phyloP scores from a whole-genome alignment of 2,113 vertebrate genomes.

The Thalassarche chlororhynchos region DNA sequence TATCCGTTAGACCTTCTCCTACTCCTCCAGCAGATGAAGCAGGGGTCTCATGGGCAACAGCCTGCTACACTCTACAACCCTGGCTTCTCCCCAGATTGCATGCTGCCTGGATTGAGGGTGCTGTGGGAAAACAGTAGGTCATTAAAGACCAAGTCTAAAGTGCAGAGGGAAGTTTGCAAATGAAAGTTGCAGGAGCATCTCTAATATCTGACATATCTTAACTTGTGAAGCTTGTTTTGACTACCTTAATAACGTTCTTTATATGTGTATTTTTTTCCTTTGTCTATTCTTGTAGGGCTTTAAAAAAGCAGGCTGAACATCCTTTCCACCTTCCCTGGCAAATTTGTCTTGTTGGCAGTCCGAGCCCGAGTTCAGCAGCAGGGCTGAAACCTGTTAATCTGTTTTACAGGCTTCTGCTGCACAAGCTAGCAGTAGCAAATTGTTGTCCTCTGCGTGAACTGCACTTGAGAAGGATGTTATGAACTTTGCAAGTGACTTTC shows the following conservation, averaged over 20 bases:
- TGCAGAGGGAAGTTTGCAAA: neutral
- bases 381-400: neutral
- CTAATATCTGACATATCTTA: neutral
- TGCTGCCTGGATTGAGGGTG: neutral
- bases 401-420: neutral
- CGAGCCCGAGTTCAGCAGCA: neutral
- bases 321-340: neutral
- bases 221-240: neutral
- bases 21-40: neutral
- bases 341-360: neutral
- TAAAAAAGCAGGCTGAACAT: neutral
- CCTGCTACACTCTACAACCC: neutral
- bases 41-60: rapidly evolving
- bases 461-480: neutral
- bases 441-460: neutral
- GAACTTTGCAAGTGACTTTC: neutral
- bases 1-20: neutral
- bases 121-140: neutral
- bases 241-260: neutral
- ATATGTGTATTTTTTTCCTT: neutral
- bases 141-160: neutral
- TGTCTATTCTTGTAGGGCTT: neutral
- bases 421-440: neutral
- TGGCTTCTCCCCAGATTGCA: neutral
- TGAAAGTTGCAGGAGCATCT: neutral